phyloP scores from a whole-genome alignment of 2,113 vertebrate species.

The human region GRCh38 chrX:84520001-84520500 shows the following conservation, averaged over 20 bases:
- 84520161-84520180: neutral
- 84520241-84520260: neutral
- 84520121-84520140: neutral
- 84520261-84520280: neutral
- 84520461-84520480: neutral
- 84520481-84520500: neutral
- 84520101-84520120: neutral
- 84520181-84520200: neutral
- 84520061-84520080: neutral
- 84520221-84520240: neutral
- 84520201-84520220: neutral
- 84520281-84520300: neutral
- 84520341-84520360: neutral
- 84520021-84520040: neutral
- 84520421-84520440: neutral
- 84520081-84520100: neutral
- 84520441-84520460: neutral
- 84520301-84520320: neutral
- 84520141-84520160: neutral
- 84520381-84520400: neutral
- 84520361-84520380: neutral
- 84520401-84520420: conserved; percentile 16
- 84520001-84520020: neutral
- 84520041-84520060: neutral
- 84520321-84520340: neutral